A percentile compares a stretch with the other conserved stretches of the same genome.
Evolutionary conservation across 2,888 invertebrate genomes (phyloP).

Genomic region (Choristoneura rosaceana): DNA sequence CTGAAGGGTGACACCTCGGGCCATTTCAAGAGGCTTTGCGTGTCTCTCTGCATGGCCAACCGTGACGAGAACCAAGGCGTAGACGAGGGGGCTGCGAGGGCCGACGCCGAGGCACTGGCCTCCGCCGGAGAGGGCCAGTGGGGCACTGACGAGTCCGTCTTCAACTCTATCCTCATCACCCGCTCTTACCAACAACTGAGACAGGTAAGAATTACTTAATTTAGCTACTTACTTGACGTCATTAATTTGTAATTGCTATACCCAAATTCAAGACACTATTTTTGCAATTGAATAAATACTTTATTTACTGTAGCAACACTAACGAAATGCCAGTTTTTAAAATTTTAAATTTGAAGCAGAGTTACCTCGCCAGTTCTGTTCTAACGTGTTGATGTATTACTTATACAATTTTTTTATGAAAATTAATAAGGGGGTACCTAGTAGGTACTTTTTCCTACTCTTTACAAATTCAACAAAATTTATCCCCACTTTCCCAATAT

Average conservation of each 20-base stretch:
- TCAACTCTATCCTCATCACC: conserved; percentile 94
- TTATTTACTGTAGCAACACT: neutral
- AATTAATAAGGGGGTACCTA: too few relatives aligned
- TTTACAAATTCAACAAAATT: too few relatives aligned
- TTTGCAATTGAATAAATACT: neutral
- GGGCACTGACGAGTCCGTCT: conserved; percentile 96
- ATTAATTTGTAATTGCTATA: too few relatives aligned
- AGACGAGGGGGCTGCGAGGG: conserved; percentile 91
- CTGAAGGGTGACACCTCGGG: conserved; percentile 97
- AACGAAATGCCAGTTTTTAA: neutral
- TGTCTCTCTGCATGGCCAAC: conserved; percentile 94
- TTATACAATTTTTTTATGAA: too few relatives aligned
- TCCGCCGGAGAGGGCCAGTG: conserved; percentile 93
- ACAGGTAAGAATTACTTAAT: conserved; percentile 68
- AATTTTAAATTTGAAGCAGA: neutral
- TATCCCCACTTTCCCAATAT: too few relatives aligned
- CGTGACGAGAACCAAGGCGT: conserved; percentile 95
- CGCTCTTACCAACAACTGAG: conserved; percentile 96
- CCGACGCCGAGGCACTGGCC: conserved; percentile 92
- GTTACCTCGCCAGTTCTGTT: too few relatives aligned
- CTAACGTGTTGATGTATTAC: too few relatives aligned
- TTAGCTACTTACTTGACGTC: too few relatives aligned
- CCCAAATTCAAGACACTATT: too few relatives aligned
- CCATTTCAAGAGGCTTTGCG: conserved; percentile 96
- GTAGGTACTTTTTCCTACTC: too few relatives aligned